Evolutionary conservation across 2,797 vertebrate genomes (phyloP), one percentile per base, ranked within the genome.

Genomic region (Anabas testudineus): DNA sequence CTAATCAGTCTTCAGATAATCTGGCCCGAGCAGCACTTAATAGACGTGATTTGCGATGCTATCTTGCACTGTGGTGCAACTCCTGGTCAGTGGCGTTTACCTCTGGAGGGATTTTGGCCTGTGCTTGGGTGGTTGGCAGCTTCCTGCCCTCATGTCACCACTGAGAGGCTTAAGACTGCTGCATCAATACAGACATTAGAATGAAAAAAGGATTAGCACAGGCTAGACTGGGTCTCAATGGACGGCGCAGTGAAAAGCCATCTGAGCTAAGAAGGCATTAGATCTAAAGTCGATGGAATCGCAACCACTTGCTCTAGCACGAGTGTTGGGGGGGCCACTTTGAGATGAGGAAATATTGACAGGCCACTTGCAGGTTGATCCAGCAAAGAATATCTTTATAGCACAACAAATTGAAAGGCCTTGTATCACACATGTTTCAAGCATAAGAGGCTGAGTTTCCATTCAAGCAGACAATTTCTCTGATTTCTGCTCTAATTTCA

Each of bases 131-230:
- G 83, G 82, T 75, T 10, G 48, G 53, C 54, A 19, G 73, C 70
- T 39, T 67, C 46, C 55, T 34, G 72, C 74, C 67, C 74, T 28
- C n/a, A 0, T 86, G 86, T 90, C 87, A 79, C 71, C 32, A 34
- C 74, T 62, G 75, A 87, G 83, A 74, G 65, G 89, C 82, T 91
- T 87, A 90, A 85, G 78, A 61, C 81, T 12, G 65, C 67, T 15
- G 48, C 83, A 69, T 91, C 86, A 89, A 88, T 90, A 86, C 82
- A 71, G 74, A 85, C 83, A 81, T 86, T 84, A 84, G 82, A 88
- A 87, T 87, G 77, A 86, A 84, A 78, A 70, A 84, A 67, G 86
- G 88, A 90, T 91, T 91, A 89, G 79, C 47, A 15, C 77, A 65
- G 72, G 82, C 83, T 82, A 84, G 80, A 88, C 76, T 41, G 71